Base-by-base conservation (phyloP, 2,888 invertebrate genomes). In the Chydorus sphaericus region DNA sequence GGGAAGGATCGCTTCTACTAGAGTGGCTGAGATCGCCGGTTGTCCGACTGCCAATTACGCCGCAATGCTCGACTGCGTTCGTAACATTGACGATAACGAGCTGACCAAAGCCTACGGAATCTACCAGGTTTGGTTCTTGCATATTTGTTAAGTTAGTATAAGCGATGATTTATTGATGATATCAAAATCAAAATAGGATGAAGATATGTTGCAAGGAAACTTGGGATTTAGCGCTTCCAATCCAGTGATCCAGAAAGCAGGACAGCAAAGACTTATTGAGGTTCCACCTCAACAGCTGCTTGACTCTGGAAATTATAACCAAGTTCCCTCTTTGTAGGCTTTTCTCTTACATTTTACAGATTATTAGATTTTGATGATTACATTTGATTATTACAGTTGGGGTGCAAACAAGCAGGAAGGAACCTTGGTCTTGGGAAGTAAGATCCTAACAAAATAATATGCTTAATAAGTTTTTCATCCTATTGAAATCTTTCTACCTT, bases 1-100 rank as follows among this genome's bases (percentile, higher is more conserved):
- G 31, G 60, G 71, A 54, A 71, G 74, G 1, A 57, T 63, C 4
- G 59, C 58, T 8, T 68, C 72, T 1, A 61, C 63, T 29, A 67
- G 65, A 14, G 69, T 74, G 48, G 70, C 70, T 0, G 63, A 64
- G 18, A 60, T 67, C 7, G 68, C 69, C 3, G 68, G 67, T 29
- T 72, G 71, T 55, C 67, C 67, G 50, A 4, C 31, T n/a, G 48
- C 16, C 11, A 28, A 29, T 28, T 53, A 57, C 44, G 18, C 26
- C 18, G 57, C 37, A 10, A 20, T 54, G 23, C 26, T 57, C 8
- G 18, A 4, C 2, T 57, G 57, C 10, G 23, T 57, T 18, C 30
- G 44, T 11, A 57, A 37, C 23, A 26, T 57, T 8, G 33, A 53
- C 28, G 31, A 53, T 14, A 14, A 20, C n/a, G 53, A 10, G 29